phyloP scores from a whole-genome alignment of 2,888 invertebrate species.

The Platycheirus rosarum region DNA sequence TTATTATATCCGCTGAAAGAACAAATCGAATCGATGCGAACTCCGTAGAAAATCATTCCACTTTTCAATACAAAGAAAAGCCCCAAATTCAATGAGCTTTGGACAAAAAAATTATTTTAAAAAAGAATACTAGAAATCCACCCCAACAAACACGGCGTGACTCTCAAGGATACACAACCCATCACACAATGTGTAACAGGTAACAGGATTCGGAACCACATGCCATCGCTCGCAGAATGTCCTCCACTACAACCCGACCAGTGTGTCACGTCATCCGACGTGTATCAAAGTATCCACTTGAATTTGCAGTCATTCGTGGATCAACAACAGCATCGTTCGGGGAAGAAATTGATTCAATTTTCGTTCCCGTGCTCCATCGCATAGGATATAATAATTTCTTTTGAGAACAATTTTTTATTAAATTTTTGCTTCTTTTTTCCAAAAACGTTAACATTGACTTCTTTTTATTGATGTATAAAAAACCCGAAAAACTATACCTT shows the following conservation, averaged over 20 bases:
- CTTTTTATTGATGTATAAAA: slow-evolving; percentile 11
- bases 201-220: slow-evolving; percentile 47
- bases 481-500: slow-evolving; percentile 1
- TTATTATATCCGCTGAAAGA: slow-evolving; percentile 47
- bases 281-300: slow-evolving; percentile 45
- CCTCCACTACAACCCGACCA: background rate
- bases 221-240: slow-evolving; percentile 40
- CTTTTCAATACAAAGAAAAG: slow-evolving; percentile 47
- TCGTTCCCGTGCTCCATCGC: slow-evolving; percentile 29
- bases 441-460: slow-evolving; percentile 23
- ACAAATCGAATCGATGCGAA: slow-evolving; percentile 64
- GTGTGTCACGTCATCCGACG: background rate
- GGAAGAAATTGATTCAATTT: slow-evolving; percentile 68
- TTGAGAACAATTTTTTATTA: slow-evolving; percentile 35
- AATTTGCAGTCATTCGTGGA: slow-evolving; percentile 44
- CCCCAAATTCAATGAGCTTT: slow-evolving; percentile 44
- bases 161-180: slow-evolving; percentile 18
- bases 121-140: background rate
- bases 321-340: slow-evolving; percentile 34
- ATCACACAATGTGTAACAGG: slow-evolving; percentile 48
- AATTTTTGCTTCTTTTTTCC: slow-evolving; percentile 35
- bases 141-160: background rate
- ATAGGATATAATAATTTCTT: slow-evolving; percentile 57
- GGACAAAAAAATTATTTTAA: slow-evolving; percentile 22
- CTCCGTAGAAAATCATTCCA: slow-evolving; percentile 62